Conservation (phyloP, 2,797 vertebrate species). For the Danio tinwini region DNA sequence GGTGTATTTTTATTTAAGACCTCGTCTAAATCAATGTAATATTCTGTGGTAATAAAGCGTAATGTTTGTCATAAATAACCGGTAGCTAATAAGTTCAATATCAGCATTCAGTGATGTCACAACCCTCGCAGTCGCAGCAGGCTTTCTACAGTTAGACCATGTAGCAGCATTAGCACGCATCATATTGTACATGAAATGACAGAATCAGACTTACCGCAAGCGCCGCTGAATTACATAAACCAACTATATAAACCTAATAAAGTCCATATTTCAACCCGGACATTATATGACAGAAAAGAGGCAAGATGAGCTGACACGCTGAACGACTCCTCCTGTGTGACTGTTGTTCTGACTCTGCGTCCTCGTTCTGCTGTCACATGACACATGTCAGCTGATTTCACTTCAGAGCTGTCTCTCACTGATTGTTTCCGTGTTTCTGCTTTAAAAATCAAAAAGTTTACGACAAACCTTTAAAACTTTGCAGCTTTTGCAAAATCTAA, state of each 20-base stretch:
- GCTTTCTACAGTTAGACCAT: too few species aligned
- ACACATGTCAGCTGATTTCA: constrained; percentile 35
- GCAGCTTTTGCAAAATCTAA: not conserved
- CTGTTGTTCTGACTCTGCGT: not conserved
- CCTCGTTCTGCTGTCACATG: constrained; percentile 21
- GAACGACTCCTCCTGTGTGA: not conserved
- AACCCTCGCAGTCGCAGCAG: too few species aligned
- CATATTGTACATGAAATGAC: not conserved
- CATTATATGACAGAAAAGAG: not conserved
- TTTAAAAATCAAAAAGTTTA: not conserved
- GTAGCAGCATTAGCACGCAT: too few species aligned
- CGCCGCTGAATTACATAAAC: not conserved
- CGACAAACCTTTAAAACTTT: not conserved
- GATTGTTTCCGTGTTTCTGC: not conserved
- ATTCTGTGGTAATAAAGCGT: not conserved
- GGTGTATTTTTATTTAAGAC: not conserved
- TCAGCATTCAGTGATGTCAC: not conserved
- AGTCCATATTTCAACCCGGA: not conserved
- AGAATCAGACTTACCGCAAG: constrained; percentile 11
- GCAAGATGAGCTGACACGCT: not conserved
- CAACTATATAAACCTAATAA: not conserved
- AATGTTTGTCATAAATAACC: not conserved
- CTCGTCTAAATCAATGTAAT: not conserved
- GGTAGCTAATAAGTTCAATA: too few species aligned
- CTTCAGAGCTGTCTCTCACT: not conserved